Evolutionary conservation across 2,888 invertebrate genomes (phyloP), one percentile per base, ranked within the genome.

Genomic region (Aleiodes testaceus): DNA sequence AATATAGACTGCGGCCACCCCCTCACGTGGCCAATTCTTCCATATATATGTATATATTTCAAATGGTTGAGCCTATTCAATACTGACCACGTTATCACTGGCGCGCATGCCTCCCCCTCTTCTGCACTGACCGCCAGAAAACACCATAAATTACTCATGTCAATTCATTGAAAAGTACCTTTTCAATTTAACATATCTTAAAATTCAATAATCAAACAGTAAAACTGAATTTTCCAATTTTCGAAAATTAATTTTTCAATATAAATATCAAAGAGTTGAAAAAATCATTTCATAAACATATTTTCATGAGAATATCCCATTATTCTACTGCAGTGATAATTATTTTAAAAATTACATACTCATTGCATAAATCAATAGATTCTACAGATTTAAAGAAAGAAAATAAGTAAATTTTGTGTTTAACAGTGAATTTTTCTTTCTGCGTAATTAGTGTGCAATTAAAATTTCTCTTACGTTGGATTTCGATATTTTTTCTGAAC

Each of bases 41-140:
- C 4, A 26, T 61, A 72, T 71, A 68, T 74, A 74, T 75, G 74
- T 79, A 78, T 82, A 82, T 81, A 77, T 76, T 83, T 80, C 77
- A 80, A 79, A 79, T 77, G 77, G 72, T 75, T 80, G 79, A 47
- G 69, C 81, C 81, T 36, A 86, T 84, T 86, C 86, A 84, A 86
- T 86, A 86, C 79, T 85, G 85, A 85, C 85, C 85, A 80, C 70
- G 72, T 77, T 47, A 45, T 20, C 47, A 50, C 65, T 63, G 75
- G 75, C 80, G 86, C 85, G 85, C 85, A 84, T 84, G 83, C 81
- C 79, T 81, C 16, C 22, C 77, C 76, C 69, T 61, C 53, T 67
- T 70, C 53, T 73, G 67, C 59, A 52, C 69, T 70, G 74, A 66
- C 63, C 52, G 53, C 52, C 26, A 18, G 30, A 44, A 59, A 22